Conservation (phyloP, 2,888 invertebrate species). For the Meteorus colon region DNA sequence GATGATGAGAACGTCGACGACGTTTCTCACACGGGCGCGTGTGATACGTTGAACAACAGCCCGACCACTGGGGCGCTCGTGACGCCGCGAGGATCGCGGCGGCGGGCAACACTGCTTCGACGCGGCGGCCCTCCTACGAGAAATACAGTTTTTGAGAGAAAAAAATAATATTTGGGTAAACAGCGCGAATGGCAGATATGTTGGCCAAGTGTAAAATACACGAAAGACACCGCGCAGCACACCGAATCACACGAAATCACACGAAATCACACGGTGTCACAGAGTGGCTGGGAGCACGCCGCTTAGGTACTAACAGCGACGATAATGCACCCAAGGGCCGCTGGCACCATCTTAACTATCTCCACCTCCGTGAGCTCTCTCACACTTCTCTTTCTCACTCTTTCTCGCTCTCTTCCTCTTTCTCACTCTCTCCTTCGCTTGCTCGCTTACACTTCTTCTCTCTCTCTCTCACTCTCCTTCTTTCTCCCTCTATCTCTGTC, state of each 20-base stretch:
- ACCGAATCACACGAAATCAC: conserved; percentile 47
- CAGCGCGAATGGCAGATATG: conserved; percentile 44
- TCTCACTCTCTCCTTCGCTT: conserved; percentile 40
- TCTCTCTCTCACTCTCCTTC: conserved; percentile 41
- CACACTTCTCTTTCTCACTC: conserved; percentile 34
- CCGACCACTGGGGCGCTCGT: conserved; percentile 54
- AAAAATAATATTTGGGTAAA: conserved; percentile 20
- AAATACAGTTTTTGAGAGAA: conserved; percentile 26
- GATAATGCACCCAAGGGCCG: conserved; percentile 65
- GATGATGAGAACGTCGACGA: conserved; percentile 42
- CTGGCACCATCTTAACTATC: conserved; percentile 65
- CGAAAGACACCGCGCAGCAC: conserved; percentile 55
- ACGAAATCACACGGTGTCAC: conserved; percentile 54
- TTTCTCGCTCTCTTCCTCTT: conserved; percentile 35
- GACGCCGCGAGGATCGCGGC: conserved; percentile 51
- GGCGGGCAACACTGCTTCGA: conserved; percentile 54
- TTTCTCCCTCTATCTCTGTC: conserved; percentile 40
- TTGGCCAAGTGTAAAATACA: conserved; percentile 14
- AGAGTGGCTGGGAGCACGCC: conserved; percentile 70
- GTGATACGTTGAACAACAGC: conserved; percentile 47
- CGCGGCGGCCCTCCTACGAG: conserved; percentile 50
- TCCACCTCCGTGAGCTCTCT: conserved; percentile 50
- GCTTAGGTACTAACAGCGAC: conserved; percentile 65
- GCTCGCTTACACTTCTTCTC: conserved; percentile 42
- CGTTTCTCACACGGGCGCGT: conserved; percentile 43